These are phyloP conservation scores for Myotis planiceps DNA, from an alignment of 2,797 vertebrate species.

Conservation along the genomic window DNA sequence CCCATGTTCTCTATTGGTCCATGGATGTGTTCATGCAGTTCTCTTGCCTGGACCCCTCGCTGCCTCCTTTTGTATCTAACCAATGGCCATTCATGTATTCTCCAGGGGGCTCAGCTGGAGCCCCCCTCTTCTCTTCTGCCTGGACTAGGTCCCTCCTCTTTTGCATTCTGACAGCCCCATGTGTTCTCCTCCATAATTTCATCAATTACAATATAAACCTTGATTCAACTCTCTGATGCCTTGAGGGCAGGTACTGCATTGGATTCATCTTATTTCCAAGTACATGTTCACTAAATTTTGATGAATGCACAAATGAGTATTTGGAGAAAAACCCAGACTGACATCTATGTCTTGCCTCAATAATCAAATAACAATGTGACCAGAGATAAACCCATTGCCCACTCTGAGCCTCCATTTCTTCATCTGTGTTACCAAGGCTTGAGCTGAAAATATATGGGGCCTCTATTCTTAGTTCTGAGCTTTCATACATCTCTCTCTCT, in stretches of 20 bases:
- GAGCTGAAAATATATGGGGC: background rate
- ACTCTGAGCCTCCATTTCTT: background rate
- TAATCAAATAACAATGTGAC: background rate
- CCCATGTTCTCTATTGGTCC: background rate
- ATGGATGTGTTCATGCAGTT: background rate
- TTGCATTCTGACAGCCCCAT: background rate
- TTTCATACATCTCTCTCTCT: background rate
- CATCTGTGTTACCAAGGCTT: background rate
- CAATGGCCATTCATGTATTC: background rate
- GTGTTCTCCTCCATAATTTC: background rate
- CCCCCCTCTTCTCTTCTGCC: background rate
- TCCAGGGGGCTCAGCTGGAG: background rate
- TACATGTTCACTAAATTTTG: background rate
- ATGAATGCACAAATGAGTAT: background rate
- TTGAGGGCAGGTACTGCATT: background rate
- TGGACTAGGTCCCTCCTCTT: background rate
- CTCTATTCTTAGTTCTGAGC: background rate
- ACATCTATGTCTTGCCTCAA: background rate
- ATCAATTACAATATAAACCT: background rate
- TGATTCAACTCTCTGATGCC: background rate
- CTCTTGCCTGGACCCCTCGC: background rate
- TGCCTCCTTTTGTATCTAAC: background rate
- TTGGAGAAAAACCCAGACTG: background rate
- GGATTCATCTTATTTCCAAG: background rate
- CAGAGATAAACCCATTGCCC: background rate